Base-by-base conservation (phyloP, 2,797 vertebrate genomes). In the Fundulus diaphanus region DNA sequence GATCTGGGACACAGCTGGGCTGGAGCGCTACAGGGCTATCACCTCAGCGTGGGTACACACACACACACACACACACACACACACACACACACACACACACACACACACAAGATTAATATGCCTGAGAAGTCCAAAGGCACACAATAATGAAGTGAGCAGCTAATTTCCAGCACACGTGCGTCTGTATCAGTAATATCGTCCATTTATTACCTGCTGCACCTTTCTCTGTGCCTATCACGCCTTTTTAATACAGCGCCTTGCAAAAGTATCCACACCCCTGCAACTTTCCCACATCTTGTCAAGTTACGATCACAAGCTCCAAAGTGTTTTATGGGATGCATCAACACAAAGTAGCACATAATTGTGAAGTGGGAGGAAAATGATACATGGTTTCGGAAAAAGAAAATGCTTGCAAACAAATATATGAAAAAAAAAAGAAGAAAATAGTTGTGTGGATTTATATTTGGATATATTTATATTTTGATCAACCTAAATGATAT, bases 1-100 rank as follows among this genome's bases (percentile, higher is more conserved):
- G 92, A 99, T 99, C 93, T 99, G 98, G 98, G 98, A 99, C 92
- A 99, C 98, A 0, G 98, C 98, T 0, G 98, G 98, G 16, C 96
- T 99, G 90, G 98, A 99, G 86, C 96, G 98, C 82, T 99, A 99
- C 95, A 95, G 98, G 0, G 98, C 98, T 83, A 99, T 99, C 90
- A 99, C 98, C 80, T 99, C 98, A 0, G 98, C 98, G 98, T 99
- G 93, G 92, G 98, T 96, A 35, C 54, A 78, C 76, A 56, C 73
- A 74, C 67, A 52, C 35, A 76, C 74, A 79, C 61, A 76, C 22
- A 78, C 75, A 51, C 74, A 79, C 44, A 73, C 4, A 42, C 9
- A 42, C 5, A 42, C 5, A 42, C 5, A 15, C 16, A 18, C 46
- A 49, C 35, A 15, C 37, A 42, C 37, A 27, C 61, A 6, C 35